Evolutionary conservation across 1,140 invertebrate species (phyloP).

Genomic region (Drosophila repletoides): DNA sequence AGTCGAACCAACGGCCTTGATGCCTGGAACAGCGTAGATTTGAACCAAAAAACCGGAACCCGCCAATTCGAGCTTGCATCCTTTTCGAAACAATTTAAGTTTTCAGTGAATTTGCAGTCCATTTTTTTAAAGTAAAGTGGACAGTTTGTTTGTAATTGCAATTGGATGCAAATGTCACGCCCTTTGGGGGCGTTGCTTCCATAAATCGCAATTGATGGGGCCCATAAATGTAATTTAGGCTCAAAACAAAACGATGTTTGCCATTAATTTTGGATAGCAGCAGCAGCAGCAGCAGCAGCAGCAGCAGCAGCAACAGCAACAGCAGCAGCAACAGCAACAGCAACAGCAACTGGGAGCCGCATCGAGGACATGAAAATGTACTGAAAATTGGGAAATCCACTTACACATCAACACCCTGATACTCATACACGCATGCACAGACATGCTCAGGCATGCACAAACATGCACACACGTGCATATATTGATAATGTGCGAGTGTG

Average conservation of each 20-base stretch:
- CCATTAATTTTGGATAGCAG: not conserved
- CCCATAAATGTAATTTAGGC: conserved; percentile 2
- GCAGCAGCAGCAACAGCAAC: conserved; percentile 1
- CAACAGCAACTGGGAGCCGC: too few relatives aligned
- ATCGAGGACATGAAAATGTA: conserved; percentile 35
- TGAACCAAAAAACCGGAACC: too few relatives aligned
- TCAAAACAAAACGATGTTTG: not conserved
- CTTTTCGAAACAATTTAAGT: not conserved
- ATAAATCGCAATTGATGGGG: not conserved
- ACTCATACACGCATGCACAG: not conserved
- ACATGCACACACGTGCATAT: not conserved
- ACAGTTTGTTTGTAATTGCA: too few relatives aligned
- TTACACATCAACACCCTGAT: not conserved
- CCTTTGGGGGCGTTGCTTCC: too few relatives aligned
- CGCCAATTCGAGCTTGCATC: too few relatives aligned
- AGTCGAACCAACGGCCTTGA: too few relatives aligned
- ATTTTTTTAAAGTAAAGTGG: too few relatives aligned
- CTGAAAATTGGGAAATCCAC: conserved; percentile 25
- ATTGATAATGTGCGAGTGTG: conserved; percentile 39
- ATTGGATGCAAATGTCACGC: too few relatives aligned
- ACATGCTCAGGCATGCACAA: not conserved
- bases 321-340: not conserved
- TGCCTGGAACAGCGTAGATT: too few relatives aligned
- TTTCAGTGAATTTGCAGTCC: too few relatives aligned
- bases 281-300: not conserved